phyloP scores from a whole-genome alignment of 2,888 invertebrate species.

The Pandemis corylana region DNA sequence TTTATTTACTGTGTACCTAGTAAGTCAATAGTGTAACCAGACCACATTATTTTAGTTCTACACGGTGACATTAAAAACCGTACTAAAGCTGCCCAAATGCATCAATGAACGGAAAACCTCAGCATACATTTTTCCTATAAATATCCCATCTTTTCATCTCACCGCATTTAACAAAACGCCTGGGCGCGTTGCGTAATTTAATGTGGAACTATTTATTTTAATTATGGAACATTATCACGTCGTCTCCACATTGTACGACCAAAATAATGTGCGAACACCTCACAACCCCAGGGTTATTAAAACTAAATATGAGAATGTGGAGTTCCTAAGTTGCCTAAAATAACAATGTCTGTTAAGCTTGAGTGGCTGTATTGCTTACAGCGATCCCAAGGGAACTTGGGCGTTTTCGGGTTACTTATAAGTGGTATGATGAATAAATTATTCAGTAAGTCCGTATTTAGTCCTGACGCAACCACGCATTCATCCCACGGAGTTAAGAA shows the following conservation, averaged over 20 bases:
- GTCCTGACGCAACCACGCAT: neutral
- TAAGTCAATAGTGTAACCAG: neutral
- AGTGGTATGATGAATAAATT: neutral
- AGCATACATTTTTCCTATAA: neutral
- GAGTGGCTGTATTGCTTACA: slow-evolving; percentile 8
- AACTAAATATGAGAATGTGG: slow-evolving; percentile 28
- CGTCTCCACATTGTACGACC: neutral
- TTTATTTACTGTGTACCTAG: neutral
- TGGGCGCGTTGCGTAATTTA: slow-evolving; percentile 9
- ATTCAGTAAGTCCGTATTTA: neutral
- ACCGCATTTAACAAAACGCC: slow-evolving; percentile 19
- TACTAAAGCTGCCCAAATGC: neutral
- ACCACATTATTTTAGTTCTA: no score
- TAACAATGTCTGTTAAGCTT: slow-evolving; percentile 20
- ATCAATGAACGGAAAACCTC: neutral
- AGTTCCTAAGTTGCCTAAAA: slow-evolving; percentile 25
- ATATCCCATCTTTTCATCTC: slow-evolving; percentile 4
- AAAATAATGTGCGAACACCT: slow-evolving; percentile 16
- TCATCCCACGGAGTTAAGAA: no score
- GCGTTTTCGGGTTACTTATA: neutral
- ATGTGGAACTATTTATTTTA: slow-evolving; percentile 27
- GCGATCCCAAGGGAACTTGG: neutral
- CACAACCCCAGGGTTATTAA: slow-evolving; percentile 23
- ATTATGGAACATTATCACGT: slow-evolving; percentile 15
- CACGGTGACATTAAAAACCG: neutral